Evolutionary conservation across 2,113 vertebrate genomes (phyloP), one percentile per base, ranked within the genome.

Genomic region (Marmota flaviventris): DNA sequence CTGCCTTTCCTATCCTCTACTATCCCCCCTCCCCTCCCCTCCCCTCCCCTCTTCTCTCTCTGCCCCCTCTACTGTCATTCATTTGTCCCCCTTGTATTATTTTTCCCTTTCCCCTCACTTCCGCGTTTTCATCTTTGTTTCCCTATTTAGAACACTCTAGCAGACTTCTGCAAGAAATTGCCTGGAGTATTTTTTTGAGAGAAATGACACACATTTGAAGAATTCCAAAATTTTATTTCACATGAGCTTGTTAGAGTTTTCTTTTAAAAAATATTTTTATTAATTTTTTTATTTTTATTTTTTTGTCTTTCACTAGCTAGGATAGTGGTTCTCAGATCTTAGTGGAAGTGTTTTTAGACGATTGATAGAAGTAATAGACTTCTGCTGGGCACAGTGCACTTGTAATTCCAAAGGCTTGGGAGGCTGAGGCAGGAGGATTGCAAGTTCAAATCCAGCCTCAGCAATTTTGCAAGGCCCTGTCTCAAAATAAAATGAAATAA

Each of bases 111-210:
- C 37, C 37, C 37, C 37, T 37, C 37, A 37, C 37, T 37, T 37
- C 37, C 37, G 37, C 37, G 13, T 96, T 94, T 51, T 96, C 16
- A 42, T 87, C 27, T 76, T 85, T 69, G 61, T 51, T 91, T 75
- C 18, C 22, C 39, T 88, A 29, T 78, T 93, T 86, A 94, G 82
- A 94, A 25, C 25, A 70, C 27, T 67, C 8, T 51, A 79, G 29
- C 45, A 61, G 39, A 51, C 83, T 81, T 93, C 58, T 85, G n/a
- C 17, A 81, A 63, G 56, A 89, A 65, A 65, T 86, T 81, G 16
- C 29, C 58, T 39, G n/a, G 42, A n/a, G 39, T 96, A 16, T 63
- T 84, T 93, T 93, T 78, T 89, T 89, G n/a, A 96, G 75, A 72
- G 69, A 89, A 73, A 13, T 95, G 48, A 53, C 12, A 86, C 34